Percentiles rank a stretch among this genome's conserved stretches.
Conservation (phyloP, 2,888 invertebrate genomes). For the Crocallis elinguaria region DNA sequence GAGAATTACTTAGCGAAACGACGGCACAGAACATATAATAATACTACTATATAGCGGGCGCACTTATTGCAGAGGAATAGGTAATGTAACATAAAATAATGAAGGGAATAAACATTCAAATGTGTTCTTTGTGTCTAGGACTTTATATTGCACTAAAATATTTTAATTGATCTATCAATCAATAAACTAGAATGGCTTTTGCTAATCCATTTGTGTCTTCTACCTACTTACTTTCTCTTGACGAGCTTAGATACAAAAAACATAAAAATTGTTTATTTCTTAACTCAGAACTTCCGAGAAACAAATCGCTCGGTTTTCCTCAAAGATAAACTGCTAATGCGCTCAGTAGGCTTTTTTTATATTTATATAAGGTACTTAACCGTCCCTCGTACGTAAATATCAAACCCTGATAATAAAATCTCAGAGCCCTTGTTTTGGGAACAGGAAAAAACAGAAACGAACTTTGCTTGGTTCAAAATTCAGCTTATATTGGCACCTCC, state of each 20-base stretch:
- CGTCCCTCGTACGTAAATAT: slow-evolving; percentile 13
- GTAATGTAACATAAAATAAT: no score
- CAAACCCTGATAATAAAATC: slow-evolving; percentile 19
- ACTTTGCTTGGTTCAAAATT: slow-evolving; percentile 13
- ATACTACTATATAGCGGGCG: no score
- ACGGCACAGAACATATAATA: no score
- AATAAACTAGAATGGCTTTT: background rate
- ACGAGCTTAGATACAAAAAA: background rate
- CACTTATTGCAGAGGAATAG: no score
- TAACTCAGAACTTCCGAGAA: slow-evolving; percentile 15
- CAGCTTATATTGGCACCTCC: slow-evolving; percentile 15
- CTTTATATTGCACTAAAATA: background rate
- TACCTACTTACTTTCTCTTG: slow-evolving; percentile 11
- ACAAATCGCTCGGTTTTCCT: slow-evolving; percentile 20
- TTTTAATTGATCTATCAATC: slow-evolving; percentile 7
- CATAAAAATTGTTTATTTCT: background rate
- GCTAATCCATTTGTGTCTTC: background rate
- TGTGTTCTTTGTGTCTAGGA: no score
- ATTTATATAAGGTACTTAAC: background rate
- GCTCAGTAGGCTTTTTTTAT: background rate
- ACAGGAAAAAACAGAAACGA: slow-evolving; percentile 28
- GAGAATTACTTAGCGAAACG: no score
- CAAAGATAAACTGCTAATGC: slow-evolving; percentile 2
- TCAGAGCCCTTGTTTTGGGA: slow-evolving; percentile 10
- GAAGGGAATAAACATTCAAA: background rate